Percentiles rank a stretch among this genome's conserved stretches.
Evolutionary conservation across 1,140 invertebrate species (phyloP).

Genomic region (Diuraphis noxia): DNA sequence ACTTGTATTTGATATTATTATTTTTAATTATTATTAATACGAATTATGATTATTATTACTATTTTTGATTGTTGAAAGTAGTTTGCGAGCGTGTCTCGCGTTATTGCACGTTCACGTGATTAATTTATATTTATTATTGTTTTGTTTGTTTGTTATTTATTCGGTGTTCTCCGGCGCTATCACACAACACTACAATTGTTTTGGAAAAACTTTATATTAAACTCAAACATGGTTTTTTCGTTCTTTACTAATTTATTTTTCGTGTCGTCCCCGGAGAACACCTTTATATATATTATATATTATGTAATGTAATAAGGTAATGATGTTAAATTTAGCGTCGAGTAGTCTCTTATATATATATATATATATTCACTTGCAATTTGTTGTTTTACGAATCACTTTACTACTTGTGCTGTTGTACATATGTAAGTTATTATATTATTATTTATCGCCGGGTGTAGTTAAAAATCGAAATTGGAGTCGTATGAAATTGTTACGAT

Average conservation of each 20-base stretch:
- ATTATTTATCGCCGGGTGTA: not conserved
- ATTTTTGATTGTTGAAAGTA: constrained; percentile 8
- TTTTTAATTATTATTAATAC: constrained; percentile 10
- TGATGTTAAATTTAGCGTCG: constrained; percentile 34
- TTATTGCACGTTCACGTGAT: not conserved
- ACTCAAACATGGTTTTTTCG: not conserved
- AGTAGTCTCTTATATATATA: constrained; percentile 25
- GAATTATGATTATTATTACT: not conserved
- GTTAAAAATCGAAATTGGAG: not conserved
- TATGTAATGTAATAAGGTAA: not conserved
- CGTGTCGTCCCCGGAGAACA: not conserved
- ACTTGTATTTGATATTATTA: not conserved
- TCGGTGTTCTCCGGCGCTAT: constrained; percentile 3
- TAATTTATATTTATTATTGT: constrained; percentile 33
- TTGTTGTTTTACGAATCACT: constrained; percentile 49
- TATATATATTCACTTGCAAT: constrained; percentile 42
- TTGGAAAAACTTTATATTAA: not conserved
- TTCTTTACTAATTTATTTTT: constrained; percentile 14
- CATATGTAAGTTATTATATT: constrained; percentile 25
- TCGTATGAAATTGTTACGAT: not conserved
- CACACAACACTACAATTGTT: not conserved
- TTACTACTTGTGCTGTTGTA: constrained; percentile 28
- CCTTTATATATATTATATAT: not conserved
- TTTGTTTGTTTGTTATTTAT: constrained; percentile 53
- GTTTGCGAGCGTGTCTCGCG: not conserved